Percentiles rank a stretch among this genome's conserved stretches.
phyloP scores from a whole-genome alignment of 2,888 invertebrate species.

The Sipha maydis region DNA sequence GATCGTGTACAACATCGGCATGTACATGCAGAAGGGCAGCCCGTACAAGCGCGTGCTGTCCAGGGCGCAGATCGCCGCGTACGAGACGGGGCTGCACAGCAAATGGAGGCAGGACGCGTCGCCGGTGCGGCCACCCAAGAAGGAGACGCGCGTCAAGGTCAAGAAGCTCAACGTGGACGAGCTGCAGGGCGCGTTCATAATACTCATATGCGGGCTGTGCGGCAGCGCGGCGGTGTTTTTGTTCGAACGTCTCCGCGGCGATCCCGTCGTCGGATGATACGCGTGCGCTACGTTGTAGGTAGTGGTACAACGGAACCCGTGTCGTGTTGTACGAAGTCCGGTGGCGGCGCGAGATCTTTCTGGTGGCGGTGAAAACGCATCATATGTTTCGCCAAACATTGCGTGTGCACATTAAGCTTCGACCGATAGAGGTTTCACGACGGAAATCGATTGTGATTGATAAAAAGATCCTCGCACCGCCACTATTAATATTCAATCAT shows the following conservation, averaged over 20 bases:
- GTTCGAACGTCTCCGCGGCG: neutral
- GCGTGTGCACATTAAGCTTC: too few species aligned
- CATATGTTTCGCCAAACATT: too few species aligned
- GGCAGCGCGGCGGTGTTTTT: neutral
- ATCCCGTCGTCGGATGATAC: too few species aligned
- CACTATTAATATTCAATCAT: too few species aligned
- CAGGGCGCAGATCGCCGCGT: slow-evolving; percentile 36
- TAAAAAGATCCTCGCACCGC: too few species aligned
- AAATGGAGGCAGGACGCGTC: slow-evolving; percentile 55
- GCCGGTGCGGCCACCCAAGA: neutral
- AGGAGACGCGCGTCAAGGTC: neutral
- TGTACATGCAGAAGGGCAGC: slow-evolving; percentile 61
- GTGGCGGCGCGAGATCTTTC: too few species aligned
- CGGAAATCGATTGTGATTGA: too few species aligned
- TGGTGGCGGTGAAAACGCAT: too few species aligned
- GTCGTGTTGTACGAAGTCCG: too few species aligned
- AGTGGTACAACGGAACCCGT: too few species aligned
- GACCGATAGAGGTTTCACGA: too few species aligned
- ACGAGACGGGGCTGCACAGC: slow-evolving; percentile 57
- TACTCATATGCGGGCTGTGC: slow-evolving; percentile 15
- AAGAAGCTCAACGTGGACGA: slow-evolving; percentile 35
- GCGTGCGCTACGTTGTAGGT: too few species aligned
- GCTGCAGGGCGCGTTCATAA: slow-evolving; percentile 46
- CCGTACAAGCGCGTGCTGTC: slow-evolving; percentile 39
- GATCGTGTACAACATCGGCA: slow-evolving; percentile 52